Conservation (phyloP, 2,113 vertebrate species). For the Naja naja region DNA sequence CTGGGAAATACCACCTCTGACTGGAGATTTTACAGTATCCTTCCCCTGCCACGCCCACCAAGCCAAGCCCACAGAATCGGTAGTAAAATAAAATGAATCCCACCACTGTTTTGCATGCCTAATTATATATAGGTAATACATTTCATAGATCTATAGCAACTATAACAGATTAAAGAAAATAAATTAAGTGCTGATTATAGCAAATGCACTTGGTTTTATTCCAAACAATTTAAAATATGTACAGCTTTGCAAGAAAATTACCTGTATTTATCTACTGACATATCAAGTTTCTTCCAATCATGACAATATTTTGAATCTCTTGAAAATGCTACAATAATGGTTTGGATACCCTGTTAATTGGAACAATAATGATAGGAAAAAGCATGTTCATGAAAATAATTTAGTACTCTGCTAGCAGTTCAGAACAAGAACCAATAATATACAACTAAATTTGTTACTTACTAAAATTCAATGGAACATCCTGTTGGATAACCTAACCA, state of each 20-base stretch:
- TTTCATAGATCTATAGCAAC: slow-evolving; percentile 22
- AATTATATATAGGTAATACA: slow-evolving; percentile 29
- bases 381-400: not conserved
- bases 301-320: not conserved
- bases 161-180: not conserved
- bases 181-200: not conserved
- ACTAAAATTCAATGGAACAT: not conserved
- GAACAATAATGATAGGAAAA: not conserved
- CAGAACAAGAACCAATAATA: not conserved
- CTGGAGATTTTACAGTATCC: no score
- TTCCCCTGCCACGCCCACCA: no score
- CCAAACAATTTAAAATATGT: not conserved
- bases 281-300: not conserved
- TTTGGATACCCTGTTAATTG: not conserved
- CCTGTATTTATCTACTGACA: not conserved
- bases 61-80: no score
- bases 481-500: not conserved
- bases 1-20: no score
- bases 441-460: not conserved
- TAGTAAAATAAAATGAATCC: no score
- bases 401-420: not conserved
- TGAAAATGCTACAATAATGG: not conserved
- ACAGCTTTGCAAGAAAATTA: not conserved
- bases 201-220: not conserved
- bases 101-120: slow-evolving; percentile 2